These are phyloP conservation scores for Eriosoma lanigerum DNA, from an alignment of 1,140 invertebrate genomes.

Conservation along the genomic window DNA sequence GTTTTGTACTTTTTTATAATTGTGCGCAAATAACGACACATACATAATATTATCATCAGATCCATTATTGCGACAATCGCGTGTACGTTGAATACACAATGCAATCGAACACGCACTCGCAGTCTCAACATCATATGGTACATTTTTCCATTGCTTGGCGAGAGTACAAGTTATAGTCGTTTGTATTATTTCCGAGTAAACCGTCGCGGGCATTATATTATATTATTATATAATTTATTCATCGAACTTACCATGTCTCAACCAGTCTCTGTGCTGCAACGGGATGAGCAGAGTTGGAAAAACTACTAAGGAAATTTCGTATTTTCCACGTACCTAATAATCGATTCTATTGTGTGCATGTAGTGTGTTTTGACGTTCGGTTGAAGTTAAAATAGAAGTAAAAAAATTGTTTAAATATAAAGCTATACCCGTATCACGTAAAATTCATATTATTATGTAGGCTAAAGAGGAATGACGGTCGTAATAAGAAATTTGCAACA, in stretches of 20 bases:
- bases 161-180: neutral
- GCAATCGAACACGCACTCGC: constrained; percentile 8
- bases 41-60: neutral
- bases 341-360: neutral
- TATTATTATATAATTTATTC: neutral
- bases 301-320: neutral
- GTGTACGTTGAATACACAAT: constrained; percentile 13
- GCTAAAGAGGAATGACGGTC: neutral
- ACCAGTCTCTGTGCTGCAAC: neutral
- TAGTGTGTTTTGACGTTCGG: neutral
- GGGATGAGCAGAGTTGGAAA: constrained; percentile 2
- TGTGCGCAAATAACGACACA: neutral
- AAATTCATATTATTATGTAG: neutral
- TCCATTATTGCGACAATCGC: neutral
- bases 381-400: too few relatives aligned
- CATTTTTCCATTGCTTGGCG: neutral
- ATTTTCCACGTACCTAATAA: neutral
- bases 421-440: too few relatives aligned
- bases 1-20: too few relatives aligned
- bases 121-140: neutral
- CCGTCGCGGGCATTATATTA: neutral
- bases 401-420: too few relatives aligned
- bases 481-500: too few relatives aligned
- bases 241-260: neutral
- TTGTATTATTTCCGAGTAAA: constrained; percentile 6